Evolutionary conservation across 1,140 invertebrate species (phyloP).

Genomic region (Sitobion miscanthi): DNA sequence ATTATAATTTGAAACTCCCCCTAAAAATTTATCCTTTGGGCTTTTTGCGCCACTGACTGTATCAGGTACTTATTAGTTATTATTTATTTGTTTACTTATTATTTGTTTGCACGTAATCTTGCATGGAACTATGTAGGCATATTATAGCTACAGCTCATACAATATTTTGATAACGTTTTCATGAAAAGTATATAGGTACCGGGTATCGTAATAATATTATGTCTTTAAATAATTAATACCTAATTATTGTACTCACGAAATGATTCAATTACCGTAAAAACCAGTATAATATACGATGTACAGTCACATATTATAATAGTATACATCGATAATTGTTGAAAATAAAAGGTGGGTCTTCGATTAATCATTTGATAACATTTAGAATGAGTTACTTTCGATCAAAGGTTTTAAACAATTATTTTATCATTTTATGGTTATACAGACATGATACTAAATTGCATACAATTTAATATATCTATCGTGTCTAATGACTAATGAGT

Average conservation of each 20-base stretch:
- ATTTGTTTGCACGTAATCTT: background rate
- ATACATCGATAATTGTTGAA: background rate
- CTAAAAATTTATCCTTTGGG: background rate
- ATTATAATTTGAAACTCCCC: background rate
- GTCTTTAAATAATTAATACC: background rate
- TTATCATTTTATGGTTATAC: background rate
- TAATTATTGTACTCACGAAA: background rate
- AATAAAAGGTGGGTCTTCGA: background rate
- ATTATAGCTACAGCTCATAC: background rate
- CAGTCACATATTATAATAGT: background rate
- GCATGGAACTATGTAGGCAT: background rate
- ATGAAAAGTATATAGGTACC: background rate
- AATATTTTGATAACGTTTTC: background rate
- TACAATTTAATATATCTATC: background rate
- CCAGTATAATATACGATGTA: background rate
- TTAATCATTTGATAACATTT: background rate
- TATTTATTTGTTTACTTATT: too few relatives aligned
- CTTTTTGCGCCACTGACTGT: background rate
- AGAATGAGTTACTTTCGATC: background rate
- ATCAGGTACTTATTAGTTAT: background rate
- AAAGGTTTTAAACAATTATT: slow-evolving; percentile 8
- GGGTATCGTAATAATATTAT: background rate
- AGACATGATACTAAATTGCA: background rate
- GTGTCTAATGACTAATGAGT: background rate
- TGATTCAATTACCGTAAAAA: background rate